Percentiles rank a stretch among this genome's conserved stretches.
These are phyloP conservation scores for Xanthorhoe designata DNA, from an alignment of 2,888 invertebrate genomes.

Conservation along the genomic window DNA sequence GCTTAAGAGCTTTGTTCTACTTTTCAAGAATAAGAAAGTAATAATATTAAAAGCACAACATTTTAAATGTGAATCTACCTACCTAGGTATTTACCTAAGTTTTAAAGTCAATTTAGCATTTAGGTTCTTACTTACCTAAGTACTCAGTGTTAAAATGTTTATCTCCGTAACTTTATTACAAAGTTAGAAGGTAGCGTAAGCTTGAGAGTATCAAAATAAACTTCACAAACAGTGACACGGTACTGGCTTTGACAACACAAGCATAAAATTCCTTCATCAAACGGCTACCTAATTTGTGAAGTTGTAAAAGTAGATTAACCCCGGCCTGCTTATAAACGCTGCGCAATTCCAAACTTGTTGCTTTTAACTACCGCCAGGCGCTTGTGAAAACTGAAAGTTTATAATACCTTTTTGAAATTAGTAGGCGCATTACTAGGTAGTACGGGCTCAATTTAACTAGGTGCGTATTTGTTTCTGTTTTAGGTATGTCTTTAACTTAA, in stretches of 20 bases:
- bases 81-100: too few relatives aligned
- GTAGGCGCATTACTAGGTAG: neutral
- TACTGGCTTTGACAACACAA: conserved; percentile 35
- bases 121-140: too few relatives aligned
- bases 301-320: conserved; percentile 46
- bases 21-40: too few relatives aligned
- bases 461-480: neutral
- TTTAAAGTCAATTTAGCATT: too few relatives aligned
- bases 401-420: neutral
- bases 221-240: conserved; percentile 24
- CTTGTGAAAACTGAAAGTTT: conserved; percentile 40
- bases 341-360: conserved; percentile 50
- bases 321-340: conserved; percentile 44
- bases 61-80: too few relatives aligned
- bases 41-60: too few relatives aligned
- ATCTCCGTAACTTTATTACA: neutral
- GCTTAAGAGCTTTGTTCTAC: too few relatives aligned
- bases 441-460: neutral
- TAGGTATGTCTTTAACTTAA: neutral
- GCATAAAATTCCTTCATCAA: conserved; percentile 42
- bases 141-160: neutral
- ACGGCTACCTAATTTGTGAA: conserved; percentile 38
- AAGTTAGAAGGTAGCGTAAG: neutral
- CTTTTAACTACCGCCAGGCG: conserved; percentile 52
- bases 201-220: conserved; percentile 6